A percentile compares a stretch with the other conserved stretches of the same genome.
Evolutionary conservation across 2,797 vertebrate species (phyloP).

Genomic region (Gymnodraco acuticeps): DNA sequence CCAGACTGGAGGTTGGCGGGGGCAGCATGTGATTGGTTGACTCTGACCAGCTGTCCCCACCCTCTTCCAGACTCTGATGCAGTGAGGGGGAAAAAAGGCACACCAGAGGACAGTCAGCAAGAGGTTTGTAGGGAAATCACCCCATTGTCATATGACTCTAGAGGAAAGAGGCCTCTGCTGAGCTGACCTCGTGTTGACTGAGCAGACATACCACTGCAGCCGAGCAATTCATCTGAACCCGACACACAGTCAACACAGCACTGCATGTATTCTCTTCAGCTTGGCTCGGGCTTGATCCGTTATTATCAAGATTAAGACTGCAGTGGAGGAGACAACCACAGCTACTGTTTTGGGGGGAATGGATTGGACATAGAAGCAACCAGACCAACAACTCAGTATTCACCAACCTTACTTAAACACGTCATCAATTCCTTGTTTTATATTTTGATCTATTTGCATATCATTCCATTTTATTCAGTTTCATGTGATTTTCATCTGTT

Average conservation of each 20-base stretch:
- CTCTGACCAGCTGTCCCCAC: conserved; percentile 82
- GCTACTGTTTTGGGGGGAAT: conserved; percentile 11
- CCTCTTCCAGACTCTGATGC: conserved; percentile 85
- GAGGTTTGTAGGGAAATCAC: conserved; percentile 49
- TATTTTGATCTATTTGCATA: background rate
- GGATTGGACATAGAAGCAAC: conserved; percentile 9
- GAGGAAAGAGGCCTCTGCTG: conserved; percentile 39
- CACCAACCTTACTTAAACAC: background rate
- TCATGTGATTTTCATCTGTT: background rate
- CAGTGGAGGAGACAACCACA: background rate
- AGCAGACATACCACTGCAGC: conserved; percentile 44
- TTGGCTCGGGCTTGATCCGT: conserved; percentile 18
- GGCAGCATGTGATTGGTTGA: conserved; percentile 86
- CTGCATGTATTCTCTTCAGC: conserved; percentile 33
- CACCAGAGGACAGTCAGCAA: conserved; percentile 34
- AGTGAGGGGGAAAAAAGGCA: conserved; percentile 13
- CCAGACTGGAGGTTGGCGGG: conserved; percentile 76
- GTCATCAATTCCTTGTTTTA: background rate
- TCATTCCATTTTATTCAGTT: background rate
- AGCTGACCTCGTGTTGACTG: conserved; percentile 35
- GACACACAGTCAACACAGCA: conserved; percentile 38
- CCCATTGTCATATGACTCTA: conserved; percentile 69
- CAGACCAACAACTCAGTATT: background rate
- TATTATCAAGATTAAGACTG: conserved; percentile 4
- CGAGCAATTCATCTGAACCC: conserved; percentile 36